Evolutionary conservation across 2,888 invertebrate species (phyloP), one percentile per base, ranked within the genome.

Genomic region (Argyresthia albistria): DNA sequence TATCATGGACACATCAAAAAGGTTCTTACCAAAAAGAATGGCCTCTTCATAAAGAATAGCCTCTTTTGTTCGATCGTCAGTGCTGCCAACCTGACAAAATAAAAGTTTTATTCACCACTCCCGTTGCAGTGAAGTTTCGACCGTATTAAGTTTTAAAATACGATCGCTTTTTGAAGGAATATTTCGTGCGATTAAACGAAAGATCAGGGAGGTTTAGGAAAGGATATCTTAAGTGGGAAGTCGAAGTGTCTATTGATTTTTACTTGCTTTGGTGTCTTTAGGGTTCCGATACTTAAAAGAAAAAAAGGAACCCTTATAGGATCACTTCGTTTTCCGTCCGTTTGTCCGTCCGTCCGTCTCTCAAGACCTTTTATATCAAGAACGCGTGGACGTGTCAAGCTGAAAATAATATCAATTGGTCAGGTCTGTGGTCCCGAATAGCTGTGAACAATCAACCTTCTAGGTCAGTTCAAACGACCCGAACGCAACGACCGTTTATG

Each of bases 231-330:
- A 47, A 35, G 47, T 47, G 47, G 35, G 12, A 25, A 35, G 25
- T 47, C 12, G 47, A 47, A 47, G 47, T 35, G 47, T 47, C 47
- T 47, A 47, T 47, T 47, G 47, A 47, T 47, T 47, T 47, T 35
- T 47, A 47, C 47, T 47, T 35, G 47, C 47, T 12, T 45, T 35
- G 47, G n/a, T 35, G 47, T 11, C 35, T 47, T 16, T 46, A n/a
- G n/a, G n/a, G n/a, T n/a, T n/a, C n/a, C n/a, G n/a, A n/a, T n/a
- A n/a, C n/a, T n/a, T n/a, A n/a, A n/a, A n/a, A n/a, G n/a, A n/a
- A n/a, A n/a, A n/a, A n/a, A n/a, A n/a, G n/a, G n/a, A n/a, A n/a
- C n/a, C n/a, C n/a, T n/a, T n/a, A n/a, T n/a, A n/a, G n/a, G n/a
- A n/a, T n/a, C n/a, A n/a, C n/a, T n/a, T n/a, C n/a, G n/a, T n/a